Evolutionary conservation across 2,113 vertebrate species (phyloP).

Genomic region (Salvelinus alpinus): DNA sequence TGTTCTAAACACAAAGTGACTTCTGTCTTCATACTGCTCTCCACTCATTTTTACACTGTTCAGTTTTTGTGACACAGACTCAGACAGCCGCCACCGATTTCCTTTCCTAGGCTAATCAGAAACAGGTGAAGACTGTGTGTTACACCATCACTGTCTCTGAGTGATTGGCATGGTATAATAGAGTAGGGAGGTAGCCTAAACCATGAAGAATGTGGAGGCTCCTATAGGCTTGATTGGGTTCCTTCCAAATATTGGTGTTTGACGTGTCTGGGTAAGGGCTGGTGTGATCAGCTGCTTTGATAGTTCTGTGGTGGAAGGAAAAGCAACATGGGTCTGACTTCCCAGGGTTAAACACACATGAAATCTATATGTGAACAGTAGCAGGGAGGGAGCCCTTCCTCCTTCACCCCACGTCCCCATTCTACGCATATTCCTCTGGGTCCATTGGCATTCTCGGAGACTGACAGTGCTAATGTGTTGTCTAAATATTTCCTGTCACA

Average conservation of each 20-base stretch:
- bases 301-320: slow-evolving; percentile 13
- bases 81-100: slow-evolving; percentile 60
- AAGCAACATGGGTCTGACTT: not conserved
- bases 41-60: slow-evolving; percentile 55
- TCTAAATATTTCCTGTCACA: slow-evolving; percentile 69
- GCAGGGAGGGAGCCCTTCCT: slow-evolving; percentile 24
- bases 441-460: slow-evolving; percentile 50
- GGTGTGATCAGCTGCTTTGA: slow-evolving; percentile 24
- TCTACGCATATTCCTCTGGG: slow-evolving; percentile 33
- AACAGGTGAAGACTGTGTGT: slow-evolving; percentile 55
- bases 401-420: not conserved
- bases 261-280: not conserved
- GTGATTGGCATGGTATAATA: slow-evolving; percentile 46
- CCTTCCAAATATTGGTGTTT: slow-evolving; percentile 31
- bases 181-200: slow-evolving; percentile 47
- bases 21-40: slow-evolving; percentile 45
- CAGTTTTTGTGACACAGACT: slow-evolving; percentile 50
- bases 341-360: slow-evolving; percentile 39
- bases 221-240: slow-evolving; percentile 52
- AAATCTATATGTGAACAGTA: slow-evolving; percentile 47
- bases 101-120: slow-evolving; percentile 64
- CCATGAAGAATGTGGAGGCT: slow-evolving; percentile 37
- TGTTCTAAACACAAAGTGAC: slow-evolving; percentile 17
- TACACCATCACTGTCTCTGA: not conserved
- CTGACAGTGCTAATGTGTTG: slow-evolving; percentile 59